Percentiles rank a stretch among this genome's conserved stretches.
These are phyloP conservation scores for Coenobita brevimanus DNA, from an alignment of 1,140 invertebrate genomes.

Conservation along the genomic window DNA sequence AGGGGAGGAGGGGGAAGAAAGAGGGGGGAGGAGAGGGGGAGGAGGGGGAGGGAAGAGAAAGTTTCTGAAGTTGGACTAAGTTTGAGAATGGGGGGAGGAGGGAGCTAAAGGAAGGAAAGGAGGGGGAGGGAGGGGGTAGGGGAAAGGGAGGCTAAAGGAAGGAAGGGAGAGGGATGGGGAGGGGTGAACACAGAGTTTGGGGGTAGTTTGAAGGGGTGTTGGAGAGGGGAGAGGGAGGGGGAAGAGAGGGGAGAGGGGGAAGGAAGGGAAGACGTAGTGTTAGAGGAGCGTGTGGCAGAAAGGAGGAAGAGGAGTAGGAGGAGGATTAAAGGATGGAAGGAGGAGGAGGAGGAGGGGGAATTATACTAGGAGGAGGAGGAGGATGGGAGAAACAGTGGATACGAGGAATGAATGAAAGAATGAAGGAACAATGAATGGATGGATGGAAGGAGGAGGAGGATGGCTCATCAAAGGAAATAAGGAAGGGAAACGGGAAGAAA, in stretches of 20 bases:
- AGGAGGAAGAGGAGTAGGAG: not conserved
- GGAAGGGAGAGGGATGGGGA: conserved; percentile 6
- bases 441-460: too few species aligned
- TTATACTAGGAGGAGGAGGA: too few species aligned
- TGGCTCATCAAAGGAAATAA: too few species aligned
- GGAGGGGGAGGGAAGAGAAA: conserved; percentile 40
- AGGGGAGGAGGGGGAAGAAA: conserved; percentile 15
- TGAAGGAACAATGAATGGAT: too few species aligned
- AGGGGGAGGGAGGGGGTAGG: not conserved
- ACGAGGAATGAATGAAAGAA: too few species aligned
- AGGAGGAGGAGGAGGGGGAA: not conserved
- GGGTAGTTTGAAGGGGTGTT: not conserved
- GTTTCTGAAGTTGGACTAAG: conserved; percentile 63
- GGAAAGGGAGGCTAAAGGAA: conserved; percentile 32
- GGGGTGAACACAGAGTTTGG: not conserved
- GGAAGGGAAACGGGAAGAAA: too few species aligned
- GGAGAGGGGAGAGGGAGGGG: conserved; percentile 7
- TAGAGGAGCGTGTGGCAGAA: not conserved
- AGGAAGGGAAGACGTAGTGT: not conserved
- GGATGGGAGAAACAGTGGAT: too few species aligned
- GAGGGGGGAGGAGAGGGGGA: conserved; percentile 15
- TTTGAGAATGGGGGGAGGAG: conserved; percentile 52
- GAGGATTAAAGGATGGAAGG: not conserved
- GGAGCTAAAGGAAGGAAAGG: not conserved
- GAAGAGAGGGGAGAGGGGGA: not conserved